phyloP scores from a whole-genome alignment of 2,113 vertebrate species.

The Pleuronectes platessa region DNA sequence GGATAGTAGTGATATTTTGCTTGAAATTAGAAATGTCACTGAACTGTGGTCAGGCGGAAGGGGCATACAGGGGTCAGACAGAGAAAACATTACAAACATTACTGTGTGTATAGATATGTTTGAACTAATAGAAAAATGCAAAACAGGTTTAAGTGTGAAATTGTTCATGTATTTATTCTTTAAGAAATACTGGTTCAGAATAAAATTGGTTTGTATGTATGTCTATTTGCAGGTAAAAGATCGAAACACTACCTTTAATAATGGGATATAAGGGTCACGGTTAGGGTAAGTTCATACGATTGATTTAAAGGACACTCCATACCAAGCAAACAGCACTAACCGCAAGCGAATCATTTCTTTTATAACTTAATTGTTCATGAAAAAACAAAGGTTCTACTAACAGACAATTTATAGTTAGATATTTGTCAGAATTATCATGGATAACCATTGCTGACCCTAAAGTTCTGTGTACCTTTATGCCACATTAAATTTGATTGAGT shows the following conservation, averaged over 20 bases:
- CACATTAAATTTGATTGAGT: constrained; percentile 37
- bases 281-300: not conserved
- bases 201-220: no score
- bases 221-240: no score
- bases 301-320: not conserved
- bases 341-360: no score
- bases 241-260: no score
- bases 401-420: not conserved
- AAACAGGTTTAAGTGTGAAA: no score
- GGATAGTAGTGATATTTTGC: constrained; percentile 43
- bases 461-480: constrained; percentile 7
- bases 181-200: no score
- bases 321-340: no score
- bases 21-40: constrained; percentile 56
- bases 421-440: not conserved
- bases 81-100: not conserved
- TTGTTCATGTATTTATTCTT: no score
- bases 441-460: constrained; percentile 4
- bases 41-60: not conserved
- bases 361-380: no score
- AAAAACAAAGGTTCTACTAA: constrained; percentile 1
- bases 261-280: no score
- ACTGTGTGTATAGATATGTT: no score
- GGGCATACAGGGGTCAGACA: not conserved
- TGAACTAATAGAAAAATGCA: no score